Conservation (phyloP, 2,888 invertebrate species). For the Epinotia demarniana region DNA sequence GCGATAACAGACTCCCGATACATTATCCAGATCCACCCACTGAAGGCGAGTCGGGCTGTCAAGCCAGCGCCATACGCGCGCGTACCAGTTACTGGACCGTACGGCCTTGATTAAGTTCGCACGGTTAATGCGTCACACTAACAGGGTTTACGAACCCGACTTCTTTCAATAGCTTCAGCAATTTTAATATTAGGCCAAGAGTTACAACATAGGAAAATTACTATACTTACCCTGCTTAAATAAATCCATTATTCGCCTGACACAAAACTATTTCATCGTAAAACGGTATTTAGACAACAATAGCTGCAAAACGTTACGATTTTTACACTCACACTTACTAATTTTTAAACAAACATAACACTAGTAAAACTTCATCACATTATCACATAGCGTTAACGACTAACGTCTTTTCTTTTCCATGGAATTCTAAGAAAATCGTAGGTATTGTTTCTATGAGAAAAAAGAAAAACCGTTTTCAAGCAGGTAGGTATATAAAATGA, state of each 20-base stretch:
- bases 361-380: neutral
- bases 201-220: conserved; percentile 4
- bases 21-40: conserved; percentile 70
- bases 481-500: neutral
- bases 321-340: conserved; percentile 2
- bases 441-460: conserved; percentile 22
- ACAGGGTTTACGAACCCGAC: conserved; percentile 34
- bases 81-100: conserved; percentile 75
- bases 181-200: neutral
- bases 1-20: conserved; percentile 55
- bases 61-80: conserved; percentile 48
- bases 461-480: conserved; percentile 33
- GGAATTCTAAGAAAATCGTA: neutral
- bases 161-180: conserved; percentile 16
- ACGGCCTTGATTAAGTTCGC: conserved; percentile 79
- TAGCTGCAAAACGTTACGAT: neutral
- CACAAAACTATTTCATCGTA: conserved; percentile 36
- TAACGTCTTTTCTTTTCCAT: neutral
- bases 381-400: neutral
- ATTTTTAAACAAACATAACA: too few species aligned
- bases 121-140: conserved; percentile 39
- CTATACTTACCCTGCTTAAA: conserved; percentile 65
- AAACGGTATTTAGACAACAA: conserved; percentile 24
- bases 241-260: conserved; percentile 61
- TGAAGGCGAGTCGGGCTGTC: conserved; percentile 57